Conservation (phyloP, 2,888 invertebrate genomes). For the Ormyrus labotus region DNA sequence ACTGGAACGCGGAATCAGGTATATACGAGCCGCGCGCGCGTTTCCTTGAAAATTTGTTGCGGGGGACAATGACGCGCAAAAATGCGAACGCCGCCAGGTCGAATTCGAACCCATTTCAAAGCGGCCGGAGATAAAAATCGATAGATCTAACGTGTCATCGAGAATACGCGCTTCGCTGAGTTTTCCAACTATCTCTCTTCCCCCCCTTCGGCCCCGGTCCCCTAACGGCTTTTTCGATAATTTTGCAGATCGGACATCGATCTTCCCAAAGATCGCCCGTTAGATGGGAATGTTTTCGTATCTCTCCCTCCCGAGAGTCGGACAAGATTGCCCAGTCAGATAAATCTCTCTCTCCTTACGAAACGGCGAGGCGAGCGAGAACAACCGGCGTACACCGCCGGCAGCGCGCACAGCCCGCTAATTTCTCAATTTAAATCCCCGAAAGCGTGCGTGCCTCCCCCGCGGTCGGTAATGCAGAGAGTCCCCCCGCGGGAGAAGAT, state of each 20-base stretch:
- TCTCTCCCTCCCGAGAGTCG: too few relatives aligned
- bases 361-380: too few relatives aligned
- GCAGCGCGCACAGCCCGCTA: too few relatives aligned
- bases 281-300: too few relatives aligned
- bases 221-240: constrained; percentile 8
- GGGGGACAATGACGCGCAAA: constrained; percentile 7
- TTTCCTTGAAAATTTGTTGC: neutral
- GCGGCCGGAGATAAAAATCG: constrained; percentile 32
- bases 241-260: too few relatives aligned
- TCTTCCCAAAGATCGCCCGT: too few relatives aligned
- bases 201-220: neutral
- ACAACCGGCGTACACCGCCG: too few relatives aligned
- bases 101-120: too few relatives aligned
- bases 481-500: neutral
- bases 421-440: too few relatives aligned
- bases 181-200: neutral
- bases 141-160: constrained; percentile 6
- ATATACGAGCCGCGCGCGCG: too few relatives aligned
- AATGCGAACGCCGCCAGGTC: neutral
- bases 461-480: constrained; percentile 10
- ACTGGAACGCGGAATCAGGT: neutral
- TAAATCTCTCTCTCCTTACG: too few relatives aligned
- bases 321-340: too few relatives aligned
- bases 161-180: constrained; percentile 20
- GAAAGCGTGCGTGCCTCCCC: neutral